These are phyloP conservation scores for Lutraria rhynchaena DNA, from an alignment of 1,140 invertebrate species.

Conservation along the genomic window DNA sequence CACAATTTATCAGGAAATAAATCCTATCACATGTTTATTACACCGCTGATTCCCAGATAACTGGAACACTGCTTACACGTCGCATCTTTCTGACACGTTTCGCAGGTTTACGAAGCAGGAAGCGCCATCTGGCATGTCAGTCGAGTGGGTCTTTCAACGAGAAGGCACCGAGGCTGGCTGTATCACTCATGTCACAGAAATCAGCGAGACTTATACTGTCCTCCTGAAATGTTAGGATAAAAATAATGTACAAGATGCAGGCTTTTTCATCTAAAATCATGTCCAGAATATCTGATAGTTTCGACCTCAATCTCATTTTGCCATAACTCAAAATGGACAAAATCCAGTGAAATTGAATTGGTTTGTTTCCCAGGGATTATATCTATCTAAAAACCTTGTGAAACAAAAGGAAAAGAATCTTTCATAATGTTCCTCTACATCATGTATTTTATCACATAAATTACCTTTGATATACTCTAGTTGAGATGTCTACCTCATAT, in stretches of 20 bases:
- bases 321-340: not conserved
- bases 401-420: no score
- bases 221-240: constrained; percentile 24
- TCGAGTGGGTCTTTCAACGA: constrained; percentile 37
- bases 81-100: not conserved
- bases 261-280: not conserved
- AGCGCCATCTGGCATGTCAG: constrained; percentile 13
- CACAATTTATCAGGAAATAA: no score
- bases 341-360: not conserved
- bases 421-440: no score
- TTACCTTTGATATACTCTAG: no score
- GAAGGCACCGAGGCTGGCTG: constrained; percentile 51
- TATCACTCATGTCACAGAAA: constrained; percentile 49
- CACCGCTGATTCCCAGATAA: constrained; percentile 24
- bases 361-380: not conserved
- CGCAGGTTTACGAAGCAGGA: not conserved
- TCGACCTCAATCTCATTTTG: not conserved
- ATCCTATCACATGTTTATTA: no score
- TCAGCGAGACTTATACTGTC: constrained; percentile 43
- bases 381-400: not conserved
- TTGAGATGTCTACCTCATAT: no score
- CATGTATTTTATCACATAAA: no score
- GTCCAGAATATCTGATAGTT: not conserved
- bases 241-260: not conserved
- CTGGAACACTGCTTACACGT: not conserved